phyloP scores from a whole-genome alignment of 2,888 invertebrate genomes.

The Chaetogeoica ovagalla region DNA sequence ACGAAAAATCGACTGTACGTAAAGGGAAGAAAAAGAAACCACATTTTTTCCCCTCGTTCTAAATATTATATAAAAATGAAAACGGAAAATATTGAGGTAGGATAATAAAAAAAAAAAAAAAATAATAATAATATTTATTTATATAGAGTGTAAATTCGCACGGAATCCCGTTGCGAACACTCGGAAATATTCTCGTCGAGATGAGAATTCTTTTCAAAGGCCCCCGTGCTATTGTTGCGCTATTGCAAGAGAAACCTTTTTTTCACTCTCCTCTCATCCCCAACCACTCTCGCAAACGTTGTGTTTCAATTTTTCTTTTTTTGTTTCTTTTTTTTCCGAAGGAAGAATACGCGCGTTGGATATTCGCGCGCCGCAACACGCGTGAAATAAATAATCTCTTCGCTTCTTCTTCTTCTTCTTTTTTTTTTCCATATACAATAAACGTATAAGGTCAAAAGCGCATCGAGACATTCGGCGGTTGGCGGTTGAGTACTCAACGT shows the following conservation, averaged over 20 bases:
- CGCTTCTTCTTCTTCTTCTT: too few relatives aligned
- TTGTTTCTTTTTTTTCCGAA: too few relatives aligned
- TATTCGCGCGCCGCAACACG: too few relatives aligned
- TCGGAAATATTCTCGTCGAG: constrained; percentile 14
- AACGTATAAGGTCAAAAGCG: too few relatives aligned
- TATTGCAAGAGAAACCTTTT: not conserved
- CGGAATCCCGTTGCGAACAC: not conserved
- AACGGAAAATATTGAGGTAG: not conserved
- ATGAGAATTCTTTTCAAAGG: constrained; percentile 18
- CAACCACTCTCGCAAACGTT: not conserved
- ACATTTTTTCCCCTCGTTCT: too few relatives aligned
- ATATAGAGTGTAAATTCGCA: not conserved
- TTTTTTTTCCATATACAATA: too few relatives aligned
- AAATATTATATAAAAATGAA: not conserved
- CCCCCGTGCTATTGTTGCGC: not conserved
- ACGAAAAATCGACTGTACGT: not conserved
- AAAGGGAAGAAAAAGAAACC: not conserved
- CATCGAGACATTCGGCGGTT: not conserved
- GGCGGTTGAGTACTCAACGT: not conserved
- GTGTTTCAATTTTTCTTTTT: not conserved
- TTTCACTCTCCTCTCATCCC: not conserved
- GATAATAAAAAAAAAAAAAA: too few relatives aligned
- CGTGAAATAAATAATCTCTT: too few relatives aligned
- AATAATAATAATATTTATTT: not conserved
- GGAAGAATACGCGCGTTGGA: too few relatives aligned